Conservation (phyloP, 2,797 vertebrate species). For the Notolabrus celidotus region DNA sequence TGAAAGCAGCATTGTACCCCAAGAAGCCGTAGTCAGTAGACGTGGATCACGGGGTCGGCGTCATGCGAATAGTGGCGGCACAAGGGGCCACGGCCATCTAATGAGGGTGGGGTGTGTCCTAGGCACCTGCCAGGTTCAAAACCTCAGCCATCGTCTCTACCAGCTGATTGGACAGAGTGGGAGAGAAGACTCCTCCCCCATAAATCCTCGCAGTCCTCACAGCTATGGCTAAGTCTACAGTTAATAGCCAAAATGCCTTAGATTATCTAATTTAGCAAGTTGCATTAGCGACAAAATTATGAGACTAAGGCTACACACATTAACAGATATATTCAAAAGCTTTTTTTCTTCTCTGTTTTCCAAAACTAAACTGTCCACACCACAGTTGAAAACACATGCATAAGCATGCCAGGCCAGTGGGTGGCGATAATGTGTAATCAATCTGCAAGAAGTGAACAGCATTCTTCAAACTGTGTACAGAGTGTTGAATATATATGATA, state of each 20-base stretch:
- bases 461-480: too few relatives aligned
- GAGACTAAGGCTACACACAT: neutral
- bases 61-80: slow-evolving; percentile 52
- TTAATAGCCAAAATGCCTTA: neutral
- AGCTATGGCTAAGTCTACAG: slow-evolving; percentile 89
- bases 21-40: slow-evolving; percentile 21
- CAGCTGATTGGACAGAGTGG: slow-evolving; percentile 89
- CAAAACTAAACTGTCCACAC: too few relatives aligned
- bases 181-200: slow-evolving; percentile 86
- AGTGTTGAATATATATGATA: too few relatives aligned
- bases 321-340: too few relatives aligned
- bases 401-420: too few relatives aligned
- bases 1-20: slow-evolving; percentile 22
- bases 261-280: neutral
- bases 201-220: slow-evolving; percentile 91
- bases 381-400: too few relatives aligned
- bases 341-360: too few relatives aligned
- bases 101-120: slow-evolving; percentile 91
- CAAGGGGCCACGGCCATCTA: slow-evolving; percentile 71
- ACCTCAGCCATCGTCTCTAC: slow-evolving; percentile 93
- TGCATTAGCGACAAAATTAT: slow-evolving; percentile 9
- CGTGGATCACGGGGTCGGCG: slow-evolving; percentile 75
- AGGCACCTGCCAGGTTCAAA: slow-evolving; percentile 95
- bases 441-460: too few relatives aligned
- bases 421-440: too few relatives aligned